Percentiles rank a stretch among this genome's conserved stretches.
Conservation (phyloP, 1,140 invertebrate genomes). For the Trichonephila inaurata region DNA sequence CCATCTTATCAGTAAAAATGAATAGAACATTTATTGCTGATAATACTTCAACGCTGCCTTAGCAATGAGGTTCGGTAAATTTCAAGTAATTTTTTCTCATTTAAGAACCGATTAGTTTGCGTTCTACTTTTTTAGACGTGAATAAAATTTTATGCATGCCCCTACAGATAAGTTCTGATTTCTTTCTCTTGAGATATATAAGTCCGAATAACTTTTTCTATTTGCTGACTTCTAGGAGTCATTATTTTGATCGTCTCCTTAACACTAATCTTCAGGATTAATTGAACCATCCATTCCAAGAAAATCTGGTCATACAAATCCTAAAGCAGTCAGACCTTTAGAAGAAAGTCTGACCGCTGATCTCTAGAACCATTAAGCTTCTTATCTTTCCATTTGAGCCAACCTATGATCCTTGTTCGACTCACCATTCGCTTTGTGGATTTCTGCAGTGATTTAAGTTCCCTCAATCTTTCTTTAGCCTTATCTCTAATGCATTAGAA, state of each 20-base stretch:
- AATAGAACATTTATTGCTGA: too few species aligned
- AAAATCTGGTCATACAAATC: slow-evolving; percentile 20
- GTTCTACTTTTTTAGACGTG: background rate
- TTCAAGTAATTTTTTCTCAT: background rate
- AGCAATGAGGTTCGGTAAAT: background rate
- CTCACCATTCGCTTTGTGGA: background rate
- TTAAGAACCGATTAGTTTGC: background rate
- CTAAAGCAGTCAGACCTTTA: background rate
- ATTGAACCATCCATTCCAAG: slow-evolving; percentile 11
- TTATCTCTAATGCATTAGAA: background rate
- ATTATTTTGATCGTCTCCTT: slow-evolving; percentile 24
- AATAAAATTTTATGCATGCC: background rate
- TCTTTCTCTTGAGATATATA: background rate
- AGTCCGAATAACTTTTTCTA: background rate
- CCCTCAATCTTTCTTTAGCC: background rate
- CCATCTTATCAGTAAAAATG: too few species aligned
- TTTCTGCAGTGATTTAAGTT: background rate
- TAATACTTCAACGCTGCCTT: too few species aligned
- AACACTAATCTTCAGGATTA: slow-evolving; percentile 13
- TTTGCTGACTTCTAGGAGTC: background rate
- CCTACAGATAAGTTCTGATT: background rate
- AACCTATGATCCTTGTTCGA: background rate
- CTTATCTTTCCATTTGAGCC: slow-evolving; percentile 28
- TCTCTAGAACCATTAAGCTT: slow-evolving; percentile 17
- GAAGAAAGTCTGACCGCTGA: background rate